Evolutionary conservation across 2,113 vertebrate species (phyloP), one percentile per base, ranked within the genome.

Genomic region (Pyrgilauda ruficollis): DNA sequence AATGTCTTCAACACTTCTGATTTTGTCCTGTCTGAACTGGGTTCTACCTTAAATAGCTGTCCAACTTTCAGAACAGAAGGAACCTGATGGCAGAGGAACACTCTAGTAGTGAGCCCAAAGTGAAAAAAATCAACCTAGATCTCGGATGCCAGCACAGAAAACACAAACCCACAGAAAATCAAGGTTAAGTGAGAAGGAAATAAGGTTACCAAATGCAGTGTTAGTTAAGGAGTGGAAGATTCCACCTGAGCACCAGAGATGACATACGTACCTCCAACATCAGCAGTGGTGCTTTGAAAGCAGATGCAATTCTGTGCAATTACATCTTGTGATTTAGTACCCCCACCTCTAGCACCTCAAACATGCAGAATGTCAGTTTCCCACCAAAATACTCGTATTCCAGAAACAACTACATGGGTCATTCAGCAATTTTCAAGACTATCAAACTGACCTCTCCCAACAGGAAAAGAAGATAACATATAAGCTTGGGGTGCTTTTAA

Each of bases 251-350:
- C 55, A 58, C 13, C 66, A 81, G 78, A 50, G 64, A 30, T 39
- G 52, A 74, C 47, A 43, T 0, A 6, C 3, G 19, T 0, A 33
- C 10, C 33, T 46, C 81, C 77, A 62, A 6, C 19, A 81, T 0
- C 53, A 83, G 15, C 47, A 68, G 2, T 0, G 18, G 31, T 10
- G 12, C 75, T 88, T 27, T 47, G 62, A 44, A 50, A 67, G 39
- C 19, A 52, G 35, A 43, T 11, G 13, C 31, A 35, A 49, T 8
- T 56, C 53, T 31, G 73, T 31, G 81, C 80, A 63, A 22, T 41
- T 6, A 20, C 11, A 63, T 33, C 20, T 47, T 27, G 37, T 17
- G 7, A 59, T 47, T 79, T 7, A 73, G 44, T 3, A 15, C 15
- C 58, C 47, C 37, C 39, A 35, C 53, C 79, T 61, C 35, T 5